These are phyloP conservation scores for Ophion ellenae DNA, from an alignment of 2,888 invertebrate genomes.

Conservation along the genomic window DNA sequence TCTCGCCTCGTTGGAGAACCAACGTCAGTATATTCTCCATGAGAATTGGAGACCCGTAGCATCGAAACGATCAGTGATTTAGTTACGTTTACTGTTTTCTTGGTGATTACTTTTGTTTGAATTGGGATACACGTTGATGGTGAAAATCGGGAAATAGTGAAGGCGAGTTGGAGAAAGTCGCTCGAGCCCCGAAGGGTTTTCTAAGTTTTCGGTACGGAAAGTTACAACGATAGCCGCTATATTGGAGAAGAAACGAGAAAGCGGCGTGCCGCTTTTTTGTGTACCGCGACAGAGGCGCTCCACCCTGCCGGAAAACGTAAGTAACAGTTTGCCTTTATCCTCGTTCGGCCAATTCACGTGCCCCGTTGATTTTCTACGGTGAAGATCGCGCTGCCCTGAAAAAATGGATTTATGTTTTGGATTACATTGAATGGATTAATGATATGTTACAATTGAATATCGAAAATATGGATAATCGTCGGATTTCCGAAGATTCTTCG, in stretches of 20 bases:
- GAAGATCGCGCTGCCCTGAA: no score
- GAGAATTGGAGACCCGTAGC: neutral
- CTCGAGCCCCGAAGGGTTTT: neutral
- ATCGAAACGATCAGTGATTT: constrained; percentile 1
- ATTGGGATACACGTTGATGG: neutral
- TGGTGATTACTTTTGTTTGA: neutral
- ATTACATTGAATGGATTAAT: no score
- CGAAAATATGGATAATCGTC: no score
- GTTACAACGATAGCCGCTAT: constrained; percentile 78
- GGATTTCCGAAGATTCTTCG: no score
- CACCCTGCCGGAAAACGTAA: constrained; percentile 86
- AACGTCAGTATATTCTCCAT: neutral
- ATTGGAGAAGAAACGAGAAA: constrained; percentile 83
- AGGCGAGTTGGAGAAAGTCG: neutral
- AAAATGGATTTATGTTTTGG: no score
- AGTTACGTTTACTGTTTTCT: neutral
- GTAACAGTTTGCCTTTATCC: constrained; percentile 72
- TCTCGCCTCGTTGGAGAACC: neutral
- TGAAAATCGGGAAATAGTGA: neutral
- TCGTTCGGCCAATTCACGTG: neutral
- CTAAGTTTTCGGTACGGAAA: constrained; percentile 38
- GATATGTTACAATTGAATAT: no score
- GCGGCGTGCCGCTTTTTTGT: constrained; percentile 86
- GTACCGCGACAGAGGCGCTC: constrained; percentile 87
- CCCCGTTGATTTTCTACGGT: no score